phyloP scores from a whole-genome alignment of 2,113 vertebrate genomes.

The Setophaga kirtlandii region DNA sequence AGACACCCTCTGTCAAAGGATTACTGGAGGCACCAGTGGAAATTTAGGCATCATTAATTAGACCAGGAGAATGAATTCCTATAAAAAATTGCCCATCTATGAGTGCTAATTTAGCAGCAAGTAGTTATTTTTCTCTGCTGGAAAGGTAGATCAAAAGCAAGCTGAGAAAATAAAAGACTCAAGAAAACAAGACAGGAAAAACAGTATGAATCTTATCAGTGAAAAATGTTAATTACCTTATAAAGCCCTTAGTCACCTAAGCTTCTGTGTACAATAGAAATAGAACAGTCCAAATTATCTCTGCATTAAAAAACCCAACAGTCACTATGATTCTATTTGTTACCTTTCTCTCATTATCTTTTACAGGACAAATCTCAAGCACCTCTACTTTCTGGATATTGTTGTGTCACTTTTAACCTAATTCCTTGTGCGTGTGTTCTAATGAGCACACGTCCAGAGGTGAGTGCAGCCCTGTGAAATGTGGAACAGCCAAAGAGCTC shows the following conservation, averaged over 20 bases:
- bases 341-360: not conserved
- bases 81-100: not conserved
- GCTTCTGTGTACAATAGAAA: not conserved
- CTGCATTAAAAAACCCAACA: not conserved
- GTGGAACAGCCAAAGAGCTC: not conserved
- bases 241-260: not conserved
- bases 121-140: conserved; percentile 19
- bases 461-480: not conserved
- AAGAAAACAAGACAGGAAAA: not conserved
- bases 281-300: not conserved
- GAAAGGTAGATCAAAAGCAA: not conserved
- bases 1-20: not conserved
- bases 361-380: not conserved
- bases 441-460: not conserved
- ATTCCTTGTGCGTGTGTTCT: not conserved
- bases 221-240: conserved; percentile 38
- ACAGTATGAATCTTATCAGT: not conserved
- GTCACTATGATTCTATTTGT: not conserved
- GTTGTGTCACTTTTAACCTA: not conserved
- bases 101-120: conserved; percentile 3
- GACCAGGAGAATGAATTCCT: not conserved
- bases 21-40: not conserved
- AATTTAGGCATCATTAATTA: conserved; percentile 1
- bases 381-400: not conserved
- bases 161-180: not conserved